These are phyloP conservation scores for Onthophagus taurus DNA, from an alignment of 1,140 invertebrate genomes.

Conservation along the genomic window DNA sequence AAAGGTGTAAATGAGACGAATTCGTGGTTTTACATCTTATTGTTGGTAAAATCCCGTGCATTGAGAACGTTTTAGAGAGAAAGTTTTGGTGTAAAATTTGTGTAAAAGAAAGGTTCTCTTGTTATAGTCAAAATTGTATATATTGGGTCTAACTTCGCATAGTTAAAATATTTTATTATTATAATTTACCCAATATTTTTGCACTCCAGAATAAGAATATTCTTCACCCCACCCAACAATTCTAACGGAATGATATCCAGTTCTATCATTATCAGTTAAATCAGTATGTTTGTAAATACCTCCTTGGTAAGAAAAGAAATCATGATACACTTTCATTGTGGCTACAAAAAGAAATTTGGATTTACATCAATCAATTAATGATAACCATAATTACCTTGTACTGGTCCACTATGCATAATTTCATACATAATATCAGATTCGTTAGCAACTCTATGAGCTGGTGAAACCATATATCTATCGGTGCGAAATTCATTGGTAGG, in stretches of 20 bases:
- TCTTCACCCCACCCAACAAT: slow-evolving; percentile 88
- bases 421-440: slow-evolving; percentile 86
- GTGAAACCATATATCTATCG: slow-evolving; percentile 66
- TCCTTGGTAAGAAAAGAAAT: slow-evolving; percentile 80
- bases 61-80: too few species aligned
- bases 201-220: slow-evolving; percentile 37
- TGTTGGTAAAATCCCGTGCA: too few species aligned
- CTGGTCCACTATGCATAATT: slow-evolving; percentile 83
- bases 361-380: slow-evolving; percentile 5
- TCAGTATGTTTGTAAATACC: slow-evolving; percentile 70
- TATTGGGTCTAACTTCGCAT: too few species aligned
- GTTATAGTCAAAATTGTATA: too few species aligned
- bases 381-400: slow-evolving; percentile 60
- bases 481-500: slow-evolving; percentile 41
- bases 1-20: too few species aligned
- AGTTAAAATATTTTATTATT: too few species aligned
- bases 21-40: too few species aligned
- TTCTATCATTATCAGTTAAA: slow-evolving; percentile 43
- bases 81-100: too few species aligned
- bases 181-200: slow-evolving; percentile 82
- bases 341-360: slow-evolving; percentile 47
- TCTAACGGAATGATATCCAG: slow-evolving; percentile 80
- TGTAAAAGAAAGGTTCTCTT: too few species aligned
- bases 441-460: slow-evolving; percentile 68
- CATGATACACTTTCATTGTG: slow-evolving; percentile 77